A percentile compares a stretch with the other conserved stretches of the same genome.
phyloP scores from a whole-genome alignment of 2,888 invertebrate species.

The Crematogaster levior region DNA sequence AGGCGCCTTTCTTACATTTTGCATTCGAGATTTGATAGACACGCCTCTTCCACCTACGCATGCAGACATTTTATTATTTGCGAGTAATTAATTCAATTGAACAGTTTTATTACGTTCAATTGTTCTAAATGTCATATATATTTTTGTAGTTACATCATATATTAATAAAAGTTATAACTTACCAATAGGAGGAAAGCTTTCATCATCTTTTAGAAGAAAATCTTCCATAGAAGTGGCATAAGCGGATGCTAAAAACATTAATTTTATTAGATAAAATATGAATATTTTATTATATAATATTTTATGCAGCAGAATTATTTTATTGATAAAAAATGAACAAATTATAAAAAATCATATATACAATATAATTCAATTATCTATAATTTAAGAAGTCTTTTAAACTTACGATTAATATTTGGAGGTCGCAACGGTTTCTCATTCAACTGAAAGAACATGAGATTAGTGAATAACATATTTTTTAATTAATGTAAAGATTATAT shows the following conservation, averaged over 20 bases:
- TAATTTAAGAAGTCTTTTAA: neutral
- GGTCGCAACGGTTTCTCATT: constrained; percentile 63
- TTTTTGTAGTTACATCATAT: neutral
- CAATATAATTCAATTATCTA: neutral
- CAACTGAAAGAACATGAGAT: constrained; percentile 49
- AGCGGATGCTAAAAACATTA: neutral
- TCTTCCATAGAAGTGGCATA: neutral
- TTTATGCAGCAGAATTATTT: neutral
- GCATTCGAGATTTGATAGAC: neutral
- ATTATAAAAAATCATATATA: constrained; percentile 4
- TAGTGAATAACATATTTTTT: constrained; percentile 4
- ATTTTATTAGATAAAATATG: neutral
- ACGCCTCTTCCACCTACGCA: constrained; percentile 31
- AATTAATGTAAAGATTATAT: constrained; percentile 6
- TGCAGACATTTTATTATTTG: neutral
- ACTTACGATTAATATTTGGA: constrained; percentile 70
- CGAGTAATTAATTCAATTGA: neutral
- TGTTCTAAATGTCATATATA: neutral
- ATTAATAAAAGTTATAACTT: too few species aligned
- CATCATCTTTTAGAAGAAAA: neutral
- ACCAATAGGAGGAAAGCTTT: constrained; percentile 40
- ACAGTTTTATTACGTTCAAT: neutral
- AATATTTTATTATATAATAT: neutral
- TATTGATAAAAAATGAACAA: neutral
- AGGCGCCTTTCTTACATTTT: neutral